Evolutionary conservation across 2,888 invertebrate species (phyloP), one percentile per base, ranked within the genome.

Genomic region (Himalopsyche japonica): DNA sequence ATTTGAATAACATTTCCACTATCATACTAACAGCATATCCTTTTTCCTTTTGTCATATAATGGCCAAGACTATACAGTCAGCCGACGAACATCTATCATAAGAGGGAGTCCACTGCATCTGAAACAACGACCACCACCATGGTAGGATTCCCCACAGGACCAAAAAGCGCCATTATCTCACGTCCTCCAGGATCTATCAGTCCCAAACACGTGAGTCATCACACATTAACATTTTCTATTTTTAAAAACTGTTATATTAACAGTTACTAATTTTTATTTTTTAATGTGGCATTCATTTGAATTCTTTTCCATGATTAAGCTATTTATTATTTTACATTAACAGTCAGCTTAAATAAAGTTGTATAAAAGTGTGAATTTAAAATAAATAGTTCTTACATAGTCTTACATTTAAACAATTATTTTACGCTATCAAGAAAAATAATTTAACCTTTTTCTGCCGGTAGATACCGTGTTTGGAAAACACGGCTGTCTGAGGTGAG

Each of bases 71-170:
- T 95, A 89, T 95, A 94, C 93, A 94, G 94, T 89, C 96, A 96
- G 88, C 94, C 95, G 82, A 94, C 95, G 88, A 92, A 90, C 88
- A 90, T 90, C 86, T 94, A 93, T 89, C 92, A 93, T 88, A 96
- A 96, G 90, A 92, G 96, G 86, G 96, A 96, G 90, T 96, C 96
- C 5, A 95, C 95, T 86, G 94, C 95, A 20, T 96, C 96, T 82
- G 96, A 96, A 90, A 94, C 95, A 82, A 96, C 96, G 57, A 96
- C 96, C 84, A 96, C 96, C 18, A 96, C 96, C 6, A 92, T 95
- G 87, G 93, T 96, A 87, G 92, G 93, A 15, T 89, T 90, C 20
- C 90, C 90, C 83, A 90, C 90, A 24, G 89, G 91, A 84, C 87
- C 89, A 88, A 82, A 89, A 88, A 89, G 91, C 84, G 87, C 89